Conservation (phyloP, 2,888 invertebrate genomes). For the Limnephilus lunatus region DNA sequence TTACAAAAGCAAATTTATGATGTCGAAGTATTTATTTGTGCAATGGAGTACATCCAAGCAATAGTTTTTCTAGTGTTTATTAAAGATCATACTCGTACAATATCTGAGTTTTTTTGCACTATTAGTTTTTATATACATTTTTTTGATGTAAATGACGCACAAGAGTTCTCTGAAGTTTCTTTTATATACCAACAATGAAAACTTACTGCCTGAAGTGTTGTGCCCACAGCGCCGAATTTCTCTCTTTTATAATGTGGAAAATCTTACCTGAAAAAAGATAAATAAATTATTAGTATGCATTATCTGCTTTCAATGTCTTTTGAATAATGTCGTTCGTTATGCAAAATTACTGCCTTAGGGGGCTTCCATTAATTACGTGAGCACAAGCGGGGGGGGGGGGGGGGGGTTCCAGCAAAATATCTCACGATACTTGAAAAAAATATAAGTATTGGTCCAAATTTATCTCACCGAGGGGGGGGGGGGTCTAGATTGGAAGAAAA, state of each 20-base stretch:
- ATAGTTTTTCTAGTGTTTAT: neutral
- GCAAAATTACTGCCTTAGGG: no score
- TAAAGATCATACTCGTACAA: neutral
- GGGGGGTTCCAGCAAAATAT: no score
- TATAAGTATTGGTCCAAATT: no score
- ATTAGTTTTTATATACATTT: neutral
- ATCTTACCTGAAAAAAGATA: neutral
- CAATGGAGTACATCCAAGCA: neutral
- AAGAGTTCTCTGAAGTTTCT: neutral
- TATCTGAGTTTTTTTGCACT: neutral
- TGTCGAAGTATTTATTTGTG: neutral
- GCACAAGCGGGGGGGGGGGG: no score
- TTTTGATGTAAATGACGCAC: neutral
- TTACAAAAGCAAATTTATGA: neutral
- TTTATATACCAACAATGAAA: neutral
- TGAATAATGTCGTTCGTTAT: no score
- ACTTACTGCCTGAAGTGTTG: neutral
- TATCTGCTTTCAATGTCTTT: no score
- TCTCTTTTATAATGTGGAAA: neutral
- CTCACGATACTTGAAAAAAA: no score
- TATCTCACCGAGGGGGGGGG: no score
- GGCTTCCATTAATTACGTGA: no score
- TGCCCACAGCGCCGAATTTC: neutral
- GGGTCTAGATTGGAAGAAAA: no score
- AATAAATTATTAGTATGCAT: neutral